These are phyloP conservation scores for Gouania willdenowi DNA, from an alignment of 2,797 vertebrate species.

Conservation along the genomic window DNA sequence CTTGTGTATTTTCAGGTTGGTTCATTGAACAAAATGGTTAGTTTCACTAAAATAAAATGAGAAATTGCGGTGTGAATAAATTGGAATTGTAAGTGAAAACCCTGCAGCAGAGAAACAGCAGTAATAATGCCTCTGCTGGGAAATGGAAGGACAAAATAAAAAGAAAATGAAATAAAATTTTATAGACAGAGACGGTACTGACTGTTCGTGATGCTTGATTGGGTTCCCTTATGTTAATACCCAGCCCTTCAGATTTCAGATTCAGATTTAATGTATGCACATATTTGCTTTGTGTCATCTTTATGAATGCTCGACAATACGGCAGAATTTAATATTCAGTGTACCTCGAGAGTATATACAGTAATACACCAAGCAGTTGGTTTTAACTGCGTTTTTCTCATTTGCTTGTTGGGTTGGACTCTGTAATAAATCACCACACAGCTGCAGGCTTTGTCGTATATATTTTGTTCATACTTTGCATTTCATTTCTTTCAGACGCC, in stretches of 20 bases:
- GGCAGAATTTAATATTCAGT: conserved; percentile 50
- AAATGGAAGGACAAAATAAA: conserved; percentile 18
- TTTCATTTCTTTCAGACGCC: conserved; percentile 41
- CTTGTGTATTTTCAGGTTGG: conserved; percentile 4
- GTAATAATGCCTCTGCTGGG: conserved; percentile 41
- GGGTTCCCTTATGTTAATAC: conserved; percentile 32
- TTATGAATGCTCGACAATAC: conserved; percentile 34
- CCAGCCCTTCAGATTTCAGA: too few relatives aligned
- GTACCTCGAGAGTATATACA: conserved; percentile 31
- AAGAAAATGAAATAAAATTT: conserved; percentile 16
- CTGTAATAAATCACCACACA: conserved; percentile 53
- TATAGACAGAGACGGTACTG: conserved; percentile 6
- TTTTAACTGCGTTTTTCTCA: conserved; percentile 46
- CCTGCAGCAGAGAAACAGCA: conserved; percentile 51
- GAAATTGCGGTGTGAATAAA: conserved; percentile 41
- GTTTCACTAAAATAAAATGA: conserved; percentile 46
- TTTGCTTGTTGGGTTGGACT: conserved; percentile 48
- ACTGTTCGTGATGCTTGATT: conserved; percentile 34
- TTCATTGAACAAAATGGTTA: conserved; percentile 37
- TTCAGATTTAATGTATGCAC: conserved; percentile 30
- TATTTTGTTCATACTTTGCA: conserved; percentile 50
- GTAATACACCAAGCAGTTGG: conserved; percentile 44
- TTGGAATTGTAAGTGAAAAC: conserved; percentile 43
- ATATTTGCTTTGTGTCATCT: conserved; percentile 41
- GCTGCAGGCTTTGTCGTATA: conserved; percentile 40